Percentiles rank a stretch among this genome's conserved stretches.
Conservation (phyloP, 2,797 vertebrate species). For the Platalea minor region DNA sequence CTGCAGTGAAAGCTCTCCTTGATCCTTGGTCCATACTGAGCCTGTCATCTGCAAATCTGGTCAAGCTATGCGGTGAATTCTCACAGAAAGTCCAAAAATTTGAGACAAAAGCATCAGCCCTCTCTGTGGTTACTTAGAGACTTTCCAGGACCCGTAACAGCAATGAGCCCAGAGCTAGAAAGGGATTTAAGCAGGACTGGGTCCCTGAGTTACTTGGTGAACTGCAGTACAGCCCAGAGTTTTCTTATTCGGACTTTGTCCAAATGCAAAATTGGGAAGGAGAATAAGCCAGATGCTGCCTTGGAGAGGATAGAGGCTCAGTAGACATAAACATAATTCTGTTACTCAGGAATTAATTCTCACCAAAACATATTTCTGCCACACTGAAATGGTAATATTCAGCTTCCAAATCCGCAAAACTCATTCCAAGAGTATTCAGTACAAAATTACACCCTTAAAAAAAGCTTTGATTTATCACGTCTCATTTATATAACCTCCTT, state of each 20-base stretch:
- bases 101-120: not conserved
- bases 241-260: not conserved
- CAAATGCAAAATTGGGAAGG: conserved; percentile 33
- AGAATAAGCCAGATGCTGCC: conserved; percentile 35
- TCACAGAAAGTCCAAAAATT: not conserved
- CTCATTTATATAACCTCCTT: conserved; percentile 33
- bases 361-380: conserved; percentile 64
- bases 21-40: not conserved
- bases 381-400: conserved; percentile 48
- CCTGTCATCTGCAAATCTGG: not conserved
- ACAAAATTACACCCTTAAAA: conserved; percentile 46
- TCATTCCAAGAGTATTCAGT: conserved; percentile 43
- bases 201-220: not conserved
- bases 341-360: conserved; percentile 56
- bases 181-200: not conserved
- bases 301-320: conserved; percentile 38
- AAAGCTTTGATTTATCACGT: conserved; percentile 45
- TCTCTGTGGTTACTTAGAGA: not conserved
- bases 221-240: not conserved
- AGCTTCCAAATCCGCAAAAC: conserved; percentile 43
- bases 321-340: conserved; percentile 53
- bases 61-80: not conserved
- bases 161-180: rapidly evolving
- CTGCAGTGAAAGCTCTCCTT: not conserved
- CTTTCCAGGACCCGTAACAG: not conserved